Evolutionary conservation across 2,888 invertebrate species (phyloP), one percentile per base, ranked within the genome.

Genomic region (Anthophora plumipes): DNA sequence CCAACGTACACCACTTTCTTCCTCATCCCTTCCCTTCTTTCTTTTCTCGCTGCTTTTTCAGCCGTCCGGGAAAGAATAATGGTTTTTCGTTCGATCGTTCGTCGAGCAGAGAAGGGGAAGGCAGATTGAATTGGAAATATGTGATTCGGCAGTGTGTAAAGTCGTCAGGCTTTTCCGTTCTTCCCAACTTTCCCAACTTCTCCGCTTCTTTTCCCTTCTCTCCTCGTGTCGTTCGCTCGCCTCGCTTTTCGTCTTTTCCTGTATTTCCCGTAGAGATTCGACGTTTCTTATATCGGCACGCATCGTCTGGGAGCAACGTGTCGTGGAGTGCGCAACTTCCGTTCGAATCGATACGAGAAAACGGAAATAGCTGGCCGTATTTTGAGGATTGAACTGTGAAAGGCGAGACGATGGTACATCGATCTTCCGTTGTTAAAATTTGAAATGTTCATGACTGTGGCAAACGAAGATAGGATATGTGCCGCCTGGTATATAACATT

Each of bases 61-160:
- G 59, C 81, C 80, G 70, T 79, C 78, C 83, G 77, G 80, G 71
- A 76, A 89, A 90, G 89, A 92, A 91, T 90, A 91, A 92, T 91
- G 90, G 89, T 85, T 91, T 91, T 89, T 89, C 90, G 87, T 91
- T 89, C 90, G 88, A 90, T 88, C 87, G 90, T 67, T 82, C 83
- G 82, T 80, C 67, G 83, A 67, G 63, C 67, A 60, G 60, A 59
- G 46, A 70, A 68, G 74, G 61, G 75, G 77, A 77, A 84, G 85
- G 86, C 85, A 90, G 90, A 89, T 90, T 90, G 91, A 91, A 92
- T 91, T 90, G 90, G 86, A 91, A 92, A 91, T 91, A 91, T 91
- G 90, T 87, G 89, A 91, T 91, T 89, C 89, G 88, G 84, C 87
- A 89, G 88, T 88, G 89, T 91, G 90, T 90, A 91, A 91, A 91